phyloP scores from a whole-genome alignment of 1,140 invertebrate genomes.

The Papilio xuthus region DNA sequence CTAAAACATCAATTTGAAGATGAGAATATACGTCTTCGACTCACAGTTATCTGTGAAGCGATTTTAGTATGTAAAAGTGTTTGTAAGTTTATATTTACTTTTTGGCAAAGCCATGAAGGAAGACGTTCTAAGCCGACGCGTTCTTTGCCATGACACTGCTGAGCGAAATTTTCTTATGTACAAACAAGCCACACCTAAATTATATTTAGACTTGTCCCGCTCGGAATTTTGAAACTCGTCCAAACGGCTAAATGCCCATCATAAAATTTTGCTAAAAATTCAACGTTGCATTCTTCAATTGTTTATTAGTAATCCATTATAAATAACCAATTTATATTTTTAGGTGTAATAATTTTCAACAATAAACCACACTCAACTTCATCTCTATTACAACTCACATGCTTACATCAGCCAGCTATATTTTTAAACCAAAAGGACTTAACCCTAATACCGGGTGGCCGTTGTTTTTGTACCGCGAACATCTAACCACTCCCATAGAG shows the following conservation, averaged over 20 bases:
- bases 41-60: slow-evolving; percentile 2
- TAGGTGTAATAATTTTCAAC: neutral
- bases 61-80: neutral
- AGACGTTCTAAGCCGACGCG: slow-evolving; percentile 8
- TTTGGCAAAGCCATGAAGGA: slow-evolving; percentile 15
- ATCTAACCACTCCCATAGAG: neutral
- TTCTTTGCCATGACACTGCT: slow-evolving; percentile 13
- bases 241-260: slow-evolving; percentile 25
- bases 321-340: neutral
- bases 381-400: neutral
- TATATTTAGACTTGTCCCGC: slow-evolving; percentile 29
- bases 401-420: neutral
- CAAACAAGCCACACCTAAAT: slow-evolving; percentile 28
- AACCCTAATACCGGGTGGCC: no score
- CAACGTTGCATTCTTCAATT: neutral
- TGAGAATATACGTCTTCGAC: neutral
- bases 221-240: slow-evolving; percentile 32
- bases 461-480: no score
- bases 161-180: slow-evolving; percentile 9
- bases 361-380: neutral
- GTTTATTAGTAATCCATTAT: neutral
- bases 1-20: neutral
- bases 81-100: slow-evolving; percentile 28
- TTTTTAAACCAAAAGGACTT: no score
- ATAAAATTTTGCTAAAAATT: slow-evolving; percentile 19